Evolutionary conservation across 2,888 invertebrate genomes (phyloP), one percentile per base, ranked within the genome.

Genomic region (Thalpophila matura): DNA sequence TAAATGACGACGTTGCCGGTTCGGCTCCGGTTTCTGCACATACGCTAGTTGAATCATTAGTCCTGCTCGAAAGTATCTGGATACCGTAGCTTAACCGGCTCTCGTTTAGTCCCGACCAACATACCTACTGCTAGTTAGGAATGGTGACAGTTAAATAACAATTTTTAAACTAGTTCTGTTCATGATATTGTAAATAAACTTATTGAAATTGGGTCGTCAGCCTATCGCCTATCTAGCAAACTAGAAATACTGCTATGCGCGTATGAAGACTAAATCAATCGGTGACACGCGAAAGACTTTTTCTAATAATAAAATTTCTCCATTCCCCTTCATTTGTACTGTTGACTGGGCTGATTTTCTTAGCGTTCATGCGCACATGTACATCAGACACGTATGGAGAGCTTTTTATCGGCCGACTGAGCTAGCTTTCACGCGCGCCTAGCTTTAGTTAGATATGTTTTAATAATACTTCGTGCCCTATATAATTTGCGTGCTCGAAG

Each of bases 251-350:
- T 29, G 40, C 59, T 58, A 67, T 27, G 40, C 50, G 59, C 74
- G 68, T 47, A 37, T 58, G 68, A 74, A 68, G 27, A 51, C 74
- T 74, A 68, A 68, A 74, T 37, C 43, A 49, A 67, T 67, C 49
- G 67, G 33, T 27, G 5, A 27, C 18, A 18, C 4, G 14, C 9
- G 2, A 14, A n/a, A n/a, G n/a, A n/a, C n/a, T n/a, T n/a, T n/a
- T n/a, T n/a, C n/a, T n/a, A n/a, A n/a, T n/a, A n/a, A n/a, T n/a
- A n/a, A n/a, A n/a, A n/a, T n/a, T n/a, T n/a, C n/a, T n/a, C n/a
- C n/a, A n/a, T n/a, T n/a, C n/a, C n/a, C n/a, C n/a, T n/a, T n/a
- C n/a, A n/a, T 31, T 38, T 27, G 7, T 33, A 54, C 14, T 31
- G 24, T 4, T 24, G 3, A 71, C 24, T 53, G 38, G 9, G 54